Evolutionary conservation across 2,113 vertebrate species (phyloP).

Genomic region (Panthera leo): DNA sequence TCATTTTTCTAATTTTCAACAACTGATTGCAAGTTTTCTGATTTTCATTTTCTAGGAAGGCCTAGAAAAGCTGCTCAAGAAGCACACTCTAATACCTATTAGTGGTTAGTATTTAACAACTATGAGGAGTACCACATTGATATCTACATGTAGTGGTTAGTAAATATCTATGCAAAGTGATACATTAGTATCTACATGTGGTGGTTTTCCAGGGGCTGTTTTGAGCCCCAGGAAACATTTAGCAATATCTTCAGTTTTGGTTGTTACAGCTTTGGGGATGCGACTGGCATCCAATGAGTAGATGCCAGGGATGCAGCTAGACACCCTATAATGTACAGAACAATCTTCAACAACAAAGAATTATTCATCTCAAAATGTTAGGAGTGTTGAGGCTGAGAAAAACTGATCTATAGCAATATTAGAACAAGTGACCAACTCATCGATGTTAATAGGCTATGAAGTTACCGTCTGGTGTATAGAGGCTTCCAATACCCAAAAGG

Average conservation of each 20-base stretch:
- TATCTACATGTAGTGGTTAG: neutral
- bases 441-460: neutral
- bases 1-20: conserved; percentile 13
- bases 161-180: neutral
- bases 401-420: neutral
- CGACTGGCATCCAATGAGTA: neutral
- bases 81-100: neutral
- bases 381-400: neutral
- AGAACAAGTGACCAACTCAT: neutral
- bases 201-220: neutral
- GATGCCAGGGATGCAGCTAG: neutral
- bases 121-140: neutral
- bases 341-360: neutral
- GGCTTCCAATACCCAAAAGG: neutral
- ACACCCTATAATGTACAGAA: neutral
- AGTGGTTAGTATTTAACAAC: neutral
- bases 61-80: neutral
- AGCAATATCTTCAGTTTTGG: neutral
- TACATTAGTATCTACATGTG: neutral
- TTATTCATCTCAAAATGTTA: neutral
- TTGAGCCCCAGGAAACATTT: neutral
- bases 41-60: neutral
- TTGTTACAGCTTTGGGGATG: neutral
- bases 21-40: neutral
- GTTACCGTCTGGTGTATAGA: neutral